Percentiles rank a stretch among this genome's conserved stretches.
These are phyloP conservation scores for Acrobasis consociella DNA, from an alignment of 2,888 invertebrate species.

Conservation along the genomic window DNA sequence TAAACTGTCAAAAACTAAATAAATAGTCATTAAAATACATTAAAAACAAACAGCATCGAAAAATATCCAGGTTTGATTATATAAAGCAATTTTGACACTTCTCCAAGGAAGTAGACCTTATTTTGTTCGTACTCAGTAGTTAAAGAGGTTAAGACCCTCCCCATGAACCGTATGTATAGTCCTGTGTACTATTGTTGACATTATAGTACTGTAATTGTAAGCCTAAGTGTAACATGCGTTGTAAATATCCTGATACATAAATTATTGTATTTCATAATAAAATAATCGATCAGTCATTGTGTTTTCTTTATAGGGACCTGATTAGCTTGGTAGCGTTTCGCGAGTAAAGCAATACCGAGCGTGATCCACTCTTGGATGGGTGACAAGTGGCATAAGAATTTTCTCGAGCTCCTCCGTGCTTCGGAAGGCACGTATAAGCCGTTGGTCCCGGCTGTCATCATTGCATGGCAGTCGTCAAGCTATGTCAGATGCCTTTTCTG, in stretches of 20 bases:
- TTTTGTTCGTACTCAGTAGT: neutral
- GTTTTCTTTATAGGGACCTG: conserved; percentile 44
- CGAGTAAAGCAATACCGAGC: too few relatives aligned
- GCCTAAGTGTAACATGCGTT: conserved; percentile 52
- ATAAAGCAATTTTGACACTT: neutral
- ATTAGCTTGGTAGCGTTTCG: too few relatives aligned
- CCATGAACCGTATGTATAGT: conserved; percentile 16
- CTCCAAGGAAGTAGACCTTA: neutral
- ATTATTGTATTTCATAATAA: conserved; percentile 79
- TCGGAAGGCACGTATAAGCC: too few relatives aligned
- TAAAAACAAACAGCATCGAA: too few relatives aligned
- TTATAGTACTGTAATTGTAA: conserved; percentile 42
- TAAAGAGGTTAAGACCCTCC: neutral
- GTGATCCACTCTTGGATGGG: too few relatives aligned
- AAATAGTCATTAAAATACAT: too few relatives aligned
- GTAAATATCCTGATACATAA: conserved; percentile 76
- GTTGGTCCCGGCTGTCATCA: too few relatives aligned
- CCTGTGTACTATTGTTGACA: conserved; percentile 34
- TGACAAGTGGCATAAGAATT: too few relatives aligned
- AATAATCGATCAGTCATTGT: conserved; percentile 60
- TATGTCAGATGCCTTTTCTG: too few relatives aligned
- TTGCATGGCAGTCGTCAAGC: too few relatives aligned
- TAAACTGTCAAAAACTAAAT: too few relatives aligned
- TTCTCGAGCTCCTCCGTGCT: too few relatives aligned
- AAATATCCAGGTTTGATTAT: neutral